Percentiles rank a stretch among this genome's conserved stretches.
These are phyloP conservation scores for Lordiphosa stackelbergi DNA, from an alignment of 1,140 invertebrate species.

Conservation along the genomic window DNA sequence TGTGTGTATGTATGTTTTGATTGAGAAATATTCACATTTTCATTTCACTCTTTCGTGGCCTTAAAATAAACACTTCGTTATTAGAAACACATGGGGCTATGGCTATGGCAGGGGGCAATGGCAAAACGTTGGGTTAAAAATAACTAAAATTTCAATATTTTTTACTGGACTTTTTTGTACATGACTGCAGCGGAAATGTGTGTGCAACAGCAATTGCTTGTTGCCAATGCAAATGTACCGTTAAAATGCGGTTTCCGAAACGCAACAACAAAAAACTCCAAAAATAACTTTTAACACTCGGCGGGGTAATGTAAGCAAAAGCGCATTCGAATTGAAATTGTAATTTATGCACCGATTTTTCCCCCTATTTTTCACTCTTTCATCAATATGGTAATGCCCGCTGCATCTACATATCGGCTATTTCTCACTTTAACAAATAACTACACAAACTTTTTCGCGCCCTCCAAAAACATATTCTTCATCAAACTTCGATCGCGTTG, in stretches of 20 bases:
- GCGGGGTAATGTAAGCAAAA: conserved; percentile 42
- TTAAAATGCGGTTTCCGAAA: conserved; percentile 17
- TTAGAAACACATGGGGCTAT: conserved; percentile 62
- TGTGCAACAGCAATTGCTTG: conserved; percentile 15
- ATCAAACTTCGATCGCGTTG: background rate
- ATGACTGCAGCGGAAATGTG: conserved; percentile 43
- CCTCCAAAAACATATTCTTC: conserved; percentile 8
- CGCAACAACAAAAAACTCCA: conserved; percentile 40
- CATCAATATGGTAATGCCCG: conserved; percentile 1
- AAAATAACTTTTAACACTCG: conserved; percentile 48
- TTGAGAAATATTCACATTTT: conserved; percentile 8
- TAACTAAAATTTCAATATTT: conserved; percentile 24
- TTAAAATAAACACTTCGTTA: conserved; percentile 73
- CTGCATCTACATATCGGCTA: background rate
- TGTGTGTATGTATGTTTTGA: background rate
- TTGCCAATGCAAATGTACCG: conserved; percentile 40
- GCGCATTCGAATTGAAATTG: conserved; percentile 5
- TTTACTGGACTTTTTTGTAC: conserved; percentile 28
- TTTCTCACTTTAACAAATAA: conserved; percentile 7
- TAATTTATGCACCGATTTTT: conserved; percentile 12
- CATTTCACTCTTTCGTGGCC: conserved; percentile 15
- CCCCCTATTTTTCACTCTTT: conserved; percentile 6
- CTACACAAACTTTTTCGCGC: conserved; percentile 18
- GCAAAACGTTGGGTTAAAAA: conserved; percentile 36
- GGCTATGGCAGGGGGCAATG: conserved; percentile 17